Percentiles rank a stretch among this genome's conserved stretches.
phyloP scores from a whole-genome alignment of 2,113 vertebrate species.

The Otis tarda region DNA sequence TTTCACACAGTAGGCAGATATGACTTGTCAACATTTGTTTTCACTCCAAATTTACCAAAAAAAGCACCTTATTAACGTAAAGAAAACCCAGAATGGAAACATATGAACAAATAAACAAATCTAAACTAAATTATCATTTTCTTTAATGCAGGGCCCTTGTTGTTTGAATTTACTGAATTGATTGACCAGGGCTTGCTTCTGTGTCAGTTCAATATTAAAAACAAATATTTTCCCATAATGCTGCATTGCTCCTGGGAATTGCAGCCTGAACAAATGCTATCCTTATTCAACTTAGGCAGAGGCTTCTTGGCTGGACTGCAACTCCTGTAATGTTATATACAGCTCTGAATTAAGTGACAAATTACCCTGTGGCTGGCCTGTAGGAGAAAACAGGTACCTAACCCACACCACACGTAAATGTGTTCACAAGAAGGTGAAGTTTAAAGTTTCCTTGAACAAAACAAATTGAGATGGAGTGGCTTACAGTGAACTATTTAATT shows the following conservation, averaged over 20 bases:
- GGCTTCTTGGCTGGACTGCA: constrained; percentile 31
- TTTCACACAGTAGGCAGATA: constrained; percentile 44
- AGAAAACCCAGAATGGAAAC: neutral
- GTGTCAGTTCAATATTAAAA: constrained; percentile 28
- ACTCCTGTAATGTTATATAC: constrained; percentile 30
- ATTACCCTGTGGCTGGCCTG: constrained; percentile 2
- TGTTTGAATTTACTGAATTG: neutral
- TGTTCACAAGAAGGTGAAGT: constrained; percentile 8
- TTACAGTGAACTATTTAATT: neutral
- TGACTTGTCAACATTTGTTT: constrained; percentile 18
- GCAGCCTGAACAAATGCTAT: neutral
- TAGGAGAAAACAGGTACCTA: constrained; percentile 34
- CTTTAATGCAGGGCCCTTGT: neutral
- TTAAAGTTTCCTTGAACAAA: constrained; percentile 17
- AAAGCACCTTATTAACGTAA: neutral
- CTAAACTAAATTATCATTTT: neutral
- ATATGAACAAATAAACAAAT: neutral
- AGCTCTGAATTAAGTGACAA: constrained; percentile 40
- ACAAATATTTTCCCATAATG: constrained; percentile 46
- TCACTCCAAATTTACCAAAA: neutral
- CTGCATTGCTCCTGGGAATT: constrained; percentile 30
- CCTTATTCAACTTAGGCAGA: constrained; percentile 12
- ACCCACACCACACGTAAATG: neutral
- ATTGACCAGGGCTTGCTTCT: neutral
- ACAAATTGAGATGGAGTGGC: neutral